Evolutionary conservation across 2,888 invertebrate genomes (phyloP), one percentile per base, ranked within the genome.

Genomic region (Pharmacophagus antenor): DNA sequence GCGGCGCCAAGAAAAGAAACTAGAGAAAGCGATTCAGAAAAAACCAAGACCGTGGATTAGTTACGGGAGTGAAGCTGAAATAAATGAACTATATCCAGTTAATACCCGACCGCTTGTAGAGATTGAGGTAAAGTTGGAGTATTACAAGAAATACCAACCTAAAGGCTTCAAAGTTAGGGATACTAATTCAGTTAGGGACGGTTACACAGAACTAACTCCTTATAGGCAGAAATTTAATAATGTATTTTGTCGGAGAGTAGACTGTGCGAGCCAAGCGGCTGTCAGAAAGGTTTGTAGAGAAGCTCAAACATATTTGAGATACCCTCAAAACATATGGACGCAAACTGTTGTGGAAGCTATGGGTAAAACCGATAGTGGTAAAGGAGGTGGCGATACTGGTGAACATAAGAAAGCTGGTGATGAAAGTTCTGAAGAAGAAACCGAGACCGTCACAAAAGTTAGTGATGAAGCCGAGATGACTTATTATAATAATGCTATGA

Each of bases 291-390:
- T 77, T 0, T 71, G 86, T 17, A 85, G 83, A 62, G 88, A 89
- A 63, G 93, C 93, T 31, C 96, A 96, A 85, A 95, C 95, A 0
- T 88, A 85, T 55, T 92, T 93, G 15, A 92, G 92, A 42, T 94
- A 94, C 74, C 94, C 94, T 0, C 86, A 92, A 62, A 95, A 95
- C 76, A 90, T 92, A 61, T 94, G 94, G 92, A 93, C 94, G 0
- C 95, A 95, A 71, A 95, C 91, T 1, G 82, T 88, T 65, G 83
- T 85, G 21, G 87, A 88, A 63, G 75, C 82, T 27, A 67, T 87
- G 49, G 85, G 83, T 8, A 66, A 71, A 58, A 58, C 64, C 3
- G 65, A 69, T 25, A 79, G 73, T 48, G 74, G 79, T 62, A 61
- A 67, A 1, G 82, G 82, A 53, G 85, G 77, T 25, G 81, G 84